A percentile compares a stretch with the other conserved stretches of the same genome.
These are phyloP conservation scores for Agrochola lychnidis DNA, from an alignment of 2,888 invertebrate species.

Conservation along the genomic window DNA sequence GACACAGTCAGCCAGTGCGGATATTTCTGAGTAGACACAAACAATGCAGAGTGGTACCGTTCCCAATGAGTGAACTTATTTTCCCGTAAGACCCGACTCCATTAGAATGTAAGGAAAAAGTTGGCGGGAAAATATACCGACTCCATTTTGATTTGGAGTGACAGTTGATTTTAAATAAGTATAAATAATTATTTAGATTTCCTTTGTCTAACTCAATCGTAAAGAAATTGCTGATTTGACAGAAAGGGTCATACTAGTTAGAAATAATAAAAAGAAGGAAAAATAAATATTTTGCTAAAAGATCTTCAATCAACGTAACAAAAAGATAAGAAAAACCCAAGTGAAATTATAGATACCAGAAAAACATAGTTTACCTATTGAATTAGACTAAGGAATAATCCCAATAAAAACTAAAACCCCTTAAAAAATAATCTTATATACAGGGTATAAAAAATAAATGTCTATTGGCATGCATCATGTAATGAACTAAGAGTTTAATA, in stretches of 20 bases:
- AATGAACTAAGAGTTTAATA: constrained; percentile 63
- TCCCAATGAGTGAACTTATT: constrained; percentile 61
- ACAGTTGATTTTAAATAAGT: neutral
- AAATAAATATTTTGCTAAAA: neutral
- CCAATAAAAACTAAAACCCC: constrained; percentile 2
- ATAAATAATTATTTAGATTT: neutral
- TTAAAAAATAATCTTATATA: neutral
- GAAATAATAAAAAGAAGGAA: neutral
- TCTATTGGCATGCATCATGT: constrained; percentile 66
- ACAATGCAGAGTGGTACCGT: constrained; percentile 66
- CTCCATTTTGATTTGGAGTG: constrained; percentile 39
- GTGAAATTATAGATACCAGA: neutral
- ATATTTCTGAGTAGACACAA: constrained; percentile 65
- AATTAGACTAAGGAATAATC: constrained; percentile 29
- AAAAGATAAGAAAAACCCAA: neutral
- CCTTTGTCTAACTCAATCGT: constrained; percentile 27
- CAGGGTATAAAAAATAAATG: constrained; percentile 57
- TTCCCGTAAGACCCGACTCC: constrained; percentile 53
- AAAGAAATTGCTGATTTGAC: too few relatives aligned
- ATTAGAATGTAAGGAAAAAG: constrained; percentile 26
- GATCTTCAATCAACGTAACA: neutral
- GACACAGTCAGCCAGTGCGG: constrained; percentile 57
- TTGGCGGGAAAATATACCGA: constrained; percentile 19
- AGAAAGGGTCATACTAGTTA: neutral
- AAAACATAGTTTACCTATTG: constrained; percentile 1